phyloP scores from a whole-genome alignment of 2,113 vertebrate species.

The Condylura cristata region DNA sequence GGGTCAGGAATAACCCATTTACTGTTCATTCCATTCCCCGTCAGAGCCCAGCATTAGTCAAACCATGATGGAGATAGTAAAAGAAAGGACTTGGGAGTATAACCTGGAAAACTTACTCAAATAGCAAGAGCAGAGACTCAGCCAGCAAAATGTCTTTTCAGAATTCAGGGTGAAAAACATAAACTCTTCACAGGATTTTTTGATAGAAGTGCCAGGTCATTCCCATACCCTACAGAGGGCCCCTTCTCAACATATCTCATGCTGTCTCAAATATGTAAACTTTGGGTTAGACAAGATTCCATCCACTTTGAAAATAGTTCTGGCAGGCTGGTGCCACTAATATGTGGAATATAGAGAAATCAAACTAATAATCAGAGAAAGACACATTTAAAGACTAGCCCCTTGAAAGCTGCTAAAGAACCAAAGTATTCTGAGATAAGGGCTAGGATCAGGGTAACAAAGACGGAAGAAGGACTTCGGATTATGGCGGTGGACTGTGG shows the following conservation, averaged over 20 bases:
- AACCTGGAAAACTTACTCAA: background rate
- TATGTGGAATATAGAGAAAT: no score
- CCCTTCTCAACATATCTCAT: background rate
- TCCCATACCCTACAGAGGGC: background rate
- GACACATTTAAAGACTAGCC: no score
- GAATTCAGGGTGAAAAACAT: background rate
- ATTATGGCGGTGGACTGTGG: no score
- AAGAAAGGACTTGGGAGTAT: background rate
- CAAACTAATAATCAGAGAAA: no score
- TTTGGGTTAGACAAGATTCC: background rate
- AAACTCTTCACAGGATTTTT: background rate
- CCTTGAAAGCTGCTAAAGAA: no score
- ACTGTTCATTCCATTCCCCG: background rate
- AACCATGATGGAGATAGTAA: background rate
- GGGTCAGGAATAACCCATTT: background rate
- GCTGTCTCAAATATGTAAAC: background rate
- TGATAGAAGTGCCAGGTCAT: fast-evolving
- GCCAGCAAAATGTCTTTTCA: background rate
- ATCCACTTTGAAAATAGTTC: background rate
- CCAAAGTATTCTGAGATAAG: no score
- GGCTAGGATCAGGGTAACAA: no score
- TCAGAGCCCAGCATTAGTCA: background rate
- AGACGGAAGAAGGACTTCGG: no score
- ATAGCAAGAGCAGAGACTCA: background rate
- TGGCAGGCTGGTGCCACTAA: background rate